These are phyloP conservation scores for Paracyclopina nana DNA, from an alignment of 1,140 invertebrate species.

Conservation along the genomic window DNA sequence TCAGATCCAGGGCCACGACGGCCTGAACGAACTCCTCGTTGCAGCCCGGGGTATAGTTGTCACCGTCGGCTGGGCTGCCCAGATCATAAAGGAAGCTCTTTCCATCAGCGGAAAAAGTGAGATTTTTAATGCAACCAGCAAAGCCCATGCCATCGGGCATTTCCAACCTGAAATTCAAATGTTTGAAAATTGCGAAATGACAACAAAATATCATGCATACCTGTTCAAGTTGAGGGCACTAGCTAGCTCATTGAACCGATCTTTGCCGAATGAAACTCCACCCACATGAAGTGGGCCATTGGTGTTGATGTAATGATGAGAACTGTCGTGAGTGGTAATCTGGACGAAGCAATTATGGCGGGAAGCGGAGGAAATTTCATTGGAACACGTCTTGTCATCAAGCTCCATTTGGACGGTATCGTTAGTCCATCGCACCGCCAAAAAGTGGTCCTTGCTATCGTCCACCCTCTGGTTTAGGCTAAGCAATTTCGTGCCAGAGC, in stretches of 20 bases:
- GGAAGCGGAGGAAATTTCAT: background rate
- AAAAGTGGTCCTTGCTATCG: background rate
- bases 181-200: background rate
- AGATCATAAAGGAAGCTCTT: constrained; percentile 30
- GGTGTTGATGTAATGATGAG: constrained; percentile 59
- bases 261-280: constrained; percentile 43
- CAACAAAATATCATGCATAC: background rate
- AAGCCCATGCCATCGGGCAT: constrained; percentile 44
- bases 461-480: constrained; percentile 6
- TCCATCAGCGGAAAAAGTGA: constrained; percentile 44
- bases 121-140: constrained; percentile 61
- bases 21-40: constrained; percentile 15
- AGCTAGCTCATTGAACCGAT: constrained; percentile 31
- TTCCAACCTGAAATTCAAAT: constrained; percentile 29
- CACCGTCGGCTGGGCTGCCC: constrained; percentile 15
- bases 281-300: constrained; percentile 72
- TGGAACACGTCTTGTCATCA: constrained; percentile 7
- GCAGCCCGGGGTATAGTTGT: constrained; percentile 17
- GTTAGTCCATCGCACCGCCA: constrained; percentile 7
- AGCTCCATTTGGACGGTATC: constrained; percentile 1
- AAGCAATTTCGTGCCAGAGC: constrained; percentile 11
- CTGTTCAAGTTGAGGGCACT: constrained; percentile 25
- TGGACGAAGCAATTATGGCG: constrained; percentile 7
- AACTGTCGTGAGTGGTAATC: constrained; percentile 34
- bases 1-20: constrained; percentile 42